A percentile compares a stretch with the other conserved stretches of the same genome.
Evolutionary conservation across 2,888 invertebrate species (phyloP).

Genomic region (Odontomyia ornata): DNA sequence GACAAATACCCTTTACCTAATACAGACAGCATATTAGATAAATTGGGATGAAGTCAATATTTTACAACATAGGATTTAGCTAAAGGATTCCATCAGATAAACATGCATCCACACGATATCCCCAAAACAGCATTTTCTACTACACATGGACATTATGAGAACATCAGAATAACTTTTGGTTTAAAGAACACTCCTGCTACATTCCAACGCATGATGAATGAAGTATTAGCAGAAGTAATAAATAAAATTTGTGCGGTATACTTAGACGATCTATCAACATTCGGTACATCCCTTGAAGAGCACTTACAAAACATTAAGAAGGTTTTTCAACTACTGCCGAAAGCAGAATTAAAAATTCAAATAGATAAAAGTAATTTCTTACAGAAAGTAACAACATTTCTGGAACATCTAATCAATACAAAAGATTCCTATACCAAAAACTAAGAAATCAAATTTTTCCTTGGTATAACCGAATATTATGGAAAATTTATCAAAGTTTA

Average conservation of each 20-base stretch:
- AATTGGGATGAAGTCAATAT: constrained; percentile 46
- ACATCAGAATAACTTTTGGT: constrained; percentile 57
- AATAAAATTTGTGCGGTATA: constrained; percentile 50
- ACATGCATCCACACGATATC: constrained; percentile 45
- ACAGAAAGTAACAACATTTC: constrained; percentile 45
- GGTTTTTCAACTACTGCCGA: constrained; percentile 45
- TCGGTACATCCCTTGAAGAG: constrained; percentile 47
- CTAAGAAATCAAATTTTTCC: constrained; percentile 50
- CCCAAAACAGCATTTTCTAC: constrained; percentile 55
- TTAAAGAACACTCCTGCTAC: constrained; percentile 59
- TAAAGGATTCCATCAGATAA: constrained; percentile 41
- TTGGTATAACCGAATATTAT: constrained; percentile 7
- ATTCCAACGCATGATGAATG: constrained; percentile 48
- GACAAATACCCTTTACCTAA: constrained; percentile 33
- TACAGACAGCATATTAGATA: constrained; percentile 44
- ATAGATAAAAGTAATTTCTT: constrained; percentile 41
- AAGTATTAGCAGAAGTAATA: constrained; percentile 53
- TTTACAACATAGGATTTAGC: constrained; percentile 34
- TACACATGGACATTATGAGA: constrained; percentile 54
- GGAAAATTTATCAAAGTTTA: constrained; percentile 2
- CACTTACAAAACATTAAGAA: constrained; percentile 44
- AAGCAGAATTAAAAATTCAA: constrained; percentile 46
- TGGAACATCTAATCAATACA: constrained; percentile 54
- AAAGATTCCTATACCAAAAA: constrained; percentile 52
- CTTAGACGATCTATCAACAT: constrained; percentile 47